Evolutionary conservation across 2,888 invertebrate genomes (phyloP).

Genomic region (Malacosoma neustria): DNA sequence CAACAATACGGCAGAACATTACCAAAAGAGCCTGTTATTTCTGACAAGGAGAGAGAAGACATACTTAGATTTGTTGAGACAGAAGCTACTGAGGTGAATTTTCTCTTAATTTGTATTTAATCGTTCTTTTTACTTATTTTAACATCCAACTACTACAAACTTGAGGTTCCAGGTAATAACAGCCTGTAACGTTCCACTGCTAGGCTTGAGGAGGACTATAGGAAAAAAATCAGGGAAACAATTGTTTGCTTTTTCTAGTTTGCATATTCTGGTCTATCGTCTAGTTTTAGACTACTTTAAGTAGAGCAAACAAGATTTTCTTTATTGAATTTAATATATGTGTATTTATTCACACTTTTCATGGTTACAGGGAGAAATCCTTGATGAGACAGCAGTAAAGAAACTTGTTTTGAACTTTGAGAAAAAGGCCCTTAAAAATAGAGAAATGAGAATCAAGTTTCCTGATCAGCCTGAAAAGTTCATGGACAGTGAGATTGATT

Average conservation of each 20-base stretch:
- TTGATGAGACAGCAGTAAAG: constrained; percentile 92
- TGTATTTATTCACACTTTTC: not conserved
- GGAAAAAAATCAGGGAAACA: no score
- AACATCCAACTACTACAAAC: no score
- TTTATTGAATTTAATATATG: no score
- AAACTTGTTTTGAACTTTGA: constrained; percentile 94
- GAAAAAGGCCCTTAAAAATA: constrained; percentile 93
- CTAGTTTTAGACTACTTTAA: no score
- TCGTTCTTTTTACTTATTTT: no score
- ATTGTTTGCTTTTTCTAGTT: no score
- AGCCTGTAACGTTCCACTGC: no score
- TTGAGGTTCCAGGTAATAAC: no score
- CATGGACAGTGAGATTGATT: constrained; percentile 97
- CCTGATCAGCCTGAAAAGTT: constrained; percentile 98
- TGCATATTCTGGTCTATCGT: no score
- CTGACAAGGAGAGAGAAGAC: constrained; percentile 85
- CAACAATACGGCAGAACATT: constrained; percentile 61
- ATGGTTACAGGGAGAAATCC: constrained; percentile 80
- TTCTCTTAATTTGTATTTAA: no score
- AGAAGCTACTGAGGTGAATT: constrained; percentile 86
- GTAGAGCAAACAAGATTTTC: no score
- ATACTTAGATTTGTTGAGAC: constrained; percentile 89
- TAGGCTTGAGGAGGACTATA: no score
- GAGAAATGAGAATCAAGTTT: constrained; percentile 98
- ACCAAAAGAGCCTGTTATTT: constrained; percentile 76